phyloP scores from a whole-genome alignment of 2,888 invertebrate species.

The Sarcophaga subvicina region DNA sequence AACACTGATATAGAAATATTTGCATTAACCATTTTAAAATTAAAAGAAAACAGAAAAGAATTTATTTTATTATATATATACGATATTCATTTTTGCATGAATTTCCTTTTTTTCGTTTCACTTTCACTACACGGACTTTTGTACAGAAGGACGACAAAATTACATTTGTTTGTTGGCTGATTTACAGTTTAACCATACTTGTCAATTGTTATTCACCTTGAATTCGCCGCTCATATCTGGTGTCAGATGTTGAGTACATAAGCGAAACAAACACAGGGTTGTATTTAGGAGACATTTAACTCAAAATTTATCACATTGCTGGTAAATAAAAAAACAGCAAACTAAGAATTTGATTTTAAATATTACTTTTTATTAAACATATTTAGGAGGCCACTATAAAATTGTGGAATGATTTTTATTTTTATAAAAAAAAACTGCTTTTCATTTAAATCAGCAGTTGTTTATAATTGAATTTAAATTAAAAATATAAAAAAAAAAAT shows the following conservation, averaged over 20 bases:
- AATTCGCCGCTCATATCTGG: not conserved
- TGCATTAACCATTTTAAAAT: not conserved
- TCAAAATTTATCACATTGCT: not conserved
- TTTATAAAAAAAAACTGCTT: conserved; percentile 12
- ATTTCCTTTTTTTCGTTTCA: conserved; percentile 21
- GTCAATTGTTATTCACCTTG: not conserved
- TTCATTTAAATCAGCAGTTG: conserved; percentile 9
- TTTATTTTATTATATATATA: conserved; percentile 38
- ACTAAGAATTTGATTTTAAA: not conserved
- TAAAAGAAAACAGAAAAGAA: not conserved
- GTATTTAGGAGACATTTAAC: not conserved
- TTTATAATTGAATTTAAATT: conserved; percentile 20
- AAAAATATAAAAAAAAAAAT: conserved; percentile 16
- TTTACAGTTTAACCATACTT: not conserved
- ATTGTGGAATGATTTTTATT: conserved; percentile 56
- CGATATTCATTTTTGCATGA: conserved; percentile 52
- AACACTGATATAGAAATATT: conserved; percentile 7
- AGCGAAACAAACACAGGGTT: not conserved
- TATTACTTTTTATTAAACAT: conserved; percentile 10
- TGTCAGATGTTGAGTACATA: not conserved
- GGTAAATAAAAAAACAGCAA: no score
- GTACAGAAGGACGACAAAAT: conserved; percentile 59
- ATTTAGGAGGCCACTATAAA: conserved; percentile 49
- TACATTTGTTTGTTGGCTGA: conserved; percentile 53
- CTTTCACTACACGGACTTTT: conserved; percentile 63